Base-by-base conservation (phyloP, 1,140 invertebrate genomes). In the Zophobas morio region DNA sequence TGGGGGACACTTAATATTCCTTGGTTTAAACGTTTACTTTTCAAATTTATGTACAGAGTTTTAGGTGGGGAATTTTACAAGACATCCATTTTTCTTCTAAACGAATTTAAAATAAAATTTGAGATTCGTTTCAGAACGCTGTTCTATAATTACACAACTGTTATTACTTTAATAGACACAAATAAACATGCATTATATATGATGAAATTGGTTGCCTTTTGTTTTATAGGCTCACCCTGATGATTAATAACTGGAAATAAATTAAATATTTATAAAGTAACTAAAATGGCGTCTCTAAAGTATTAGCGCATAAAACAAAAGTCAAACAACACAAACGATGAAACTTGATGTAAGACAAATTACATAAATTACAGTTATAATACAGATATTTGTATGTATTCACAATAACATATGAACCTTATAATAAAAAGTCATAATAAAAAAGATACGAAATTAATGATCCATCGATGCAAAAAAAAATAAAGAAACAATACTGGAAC, bases 291-390 rank as follows among this genome's bases (percentile, higher is more conserved):
- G 46, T 57, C 54, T 42, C 42, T 46, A 46, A 46, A 56, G 70
- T 34, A 33, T 5, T 51, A 74, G 70, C 73, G 75, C 49, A 75
- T 79, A 79, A 81, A 81, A 81, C 78, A 81, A 81, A 81, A 82
- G 81, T 77, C 78, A 82, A 78, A 60, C 80, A 81, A 81, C 60
- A 60, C 34, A 78, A 42, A 78, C 63, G 70, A 75, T 70, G 56
- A 60, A 70, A 40, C 40, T 34, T 75, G 56, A 78, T 70, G 73
- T 39, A 76, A 78, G 77, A 79, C 75, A 82, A 80, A 80, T 79
- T 81, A 82, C 81, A 84, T 84, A 82, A 84, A 82, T 83, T 82
- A 84, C 81, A 84, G 79, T 66, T 84, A 83, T 83, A 83, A 83
- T 83, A 83, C 82, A 83, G 74, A 79, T 66, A 77, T 74, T 76